Evolutionary conservation across 2,888 invertebrate species (phyloP), one percentile per base, ranked within the genome.

Genomic region (Pristionchus japonicus): DNA sequence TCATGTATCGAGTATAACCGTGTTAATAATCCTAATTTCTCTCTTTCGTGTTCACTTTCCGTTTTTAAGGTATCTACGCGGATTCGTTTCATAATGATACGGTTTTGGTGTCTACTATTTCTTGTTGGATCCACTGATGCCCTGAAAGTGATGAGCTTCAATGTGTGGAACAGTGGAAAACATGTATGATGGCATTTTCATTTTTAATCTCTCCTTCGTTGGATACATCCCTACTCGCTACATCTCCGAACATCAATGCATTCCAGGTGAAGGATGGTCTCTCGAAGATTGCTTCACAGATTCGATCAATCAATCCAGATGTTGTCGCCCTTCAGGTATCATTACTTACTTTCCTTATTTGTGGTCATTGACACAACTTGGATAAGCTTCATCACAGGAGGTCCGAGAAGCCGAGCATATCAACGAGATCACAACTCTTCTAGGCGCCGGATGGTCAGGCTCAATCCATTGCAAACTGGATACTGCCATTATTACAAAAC

Each of bases 71-170:
- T n/a, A n/a, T n/a, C n/a, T n/a, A n/a, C n/a, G n/a, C n/a, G n/a
- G n/a, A n/a, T n/a, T n/a, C n/a, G n/a, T 2, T 64, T 31, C 64
- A 31, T 31, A 64, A 74, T 74, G 70, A 1, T 4, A 40, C 70
- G 34, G n/a, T n/a, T n/a, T n/a, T n/a, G n/a, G n/a, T 74, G 17
- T 74, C 40, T 37, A 9, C 13, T 77, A 7, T 13, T 77, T 77
- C 43, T 77, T 20, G 27, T 77, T 27, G 77, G 77, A 15, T 40
- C n/a, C 23, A 20, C 77, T 9, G 27, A 23, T 11, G 61, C 70
- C 13, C 84, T 92, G 20, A 88, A 91, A 31, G 86, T 93, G 3
- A 92, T 93, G 92, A 92, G 92, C 0, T 93, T 93, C 90, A 93
- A 93, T 86, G 91, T 92, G 64, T 93, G 93, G 93, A n/a, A 31